Base-by-base conservation (phyloP, 2,888 invertebrate genomes). In the Cryptocephalus moraei region DNA sequence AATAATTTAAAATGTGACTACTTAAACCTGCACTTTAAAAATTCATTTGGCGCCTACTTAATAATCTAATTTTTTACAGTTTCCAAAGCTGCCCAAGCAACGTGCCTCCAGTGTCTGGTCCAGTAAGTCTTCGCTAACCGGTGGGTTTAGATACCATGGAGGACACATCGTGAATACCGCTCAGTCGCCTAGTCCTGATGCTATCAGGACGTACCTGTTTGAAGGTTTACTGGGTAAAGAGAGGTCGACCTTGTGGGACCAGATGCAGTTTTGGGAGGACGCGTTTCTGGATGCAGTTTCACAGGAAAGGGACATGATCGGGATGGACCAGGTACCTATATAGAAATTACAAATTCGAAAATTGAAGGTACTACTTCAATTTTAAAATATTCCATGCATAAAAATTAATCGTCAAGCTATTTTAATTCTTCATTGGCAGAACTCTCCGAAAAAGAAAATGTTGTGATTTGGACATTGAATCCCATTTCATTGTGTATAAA, bases 211-310 rank as follows among this genome's bases (percentile, higher is more conserved):
- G 0, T 96, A 96, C 66, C 74, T 96, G 8, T 96, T 91, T 67
- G 94, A 96, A 73, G 92, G 93, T 63, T 72, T 84, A 45, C 70
- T 83, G 55, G 82, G 83, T 63, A 91, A 91, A 69, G 91, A 91
- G 54, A 73, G 94, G 56, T 86, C 90, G 2, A 80, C 82, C 47
- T 73, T 99, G 32, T 99, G 97, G 97, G 96, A 97, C 71, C 94
- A 97, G 75, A 92, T 94, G 90, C 93, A 94, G 65, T 99, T 99
- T 72, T 99, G 99, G 99, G 99, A 99, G 69, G 97, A 99, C 68
- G 90, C 94, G 0, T 99, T 99, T 67, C 75, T 97, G 47, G 99
- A 99, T 73, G 95, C 97, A 0, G 97, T 99, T 1, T 84, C 84
- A 39, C 97, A 99, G 70, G 99, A 99, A 68, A 77, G 99, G 14